A percentile compares a stretch with the other conserved stretches of the same genome.
Evolutionary conservation across 2,113 vertebrate species (phyloP).

Genomic region (Zosterops hypoxanthus): DNA sequence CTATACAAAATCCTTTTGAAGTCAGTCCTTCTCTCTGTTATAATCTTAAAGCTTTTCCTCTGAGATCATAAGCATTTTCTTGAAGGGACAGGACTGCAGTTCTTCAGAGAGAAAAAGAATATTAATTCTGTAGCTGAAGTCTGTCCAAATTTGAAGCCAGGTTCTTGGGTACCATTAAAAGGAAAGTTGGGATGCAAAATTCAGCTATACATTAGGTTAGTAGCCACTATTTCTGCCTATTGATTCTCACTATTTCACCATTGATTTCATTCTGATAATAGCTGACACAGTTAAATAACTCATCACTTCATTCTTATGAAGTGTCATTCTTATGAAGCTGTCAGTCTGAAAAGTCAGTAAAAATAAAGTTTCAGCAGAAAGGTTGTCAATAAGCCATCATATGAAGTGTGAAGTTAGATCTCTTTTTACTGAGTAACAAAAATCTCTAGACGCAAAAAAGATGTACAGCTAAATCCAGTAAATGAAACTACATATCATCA

Average conservation of each 20-base stretch:
- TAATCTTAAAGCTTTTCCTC: background rate
- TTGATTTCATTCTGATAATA: background rate
- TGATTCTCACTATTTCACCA: background rate
- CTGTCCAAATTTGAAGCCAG: background rate
- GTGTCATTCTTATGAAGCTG: too few species aligned
- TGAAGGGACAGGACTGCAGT: background rate
- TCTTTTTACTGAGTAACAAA: background rate
- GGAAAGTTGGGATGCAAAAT: background rate
- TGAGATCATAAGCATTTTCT: background rate
- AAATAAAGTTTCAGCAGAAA: background rate
- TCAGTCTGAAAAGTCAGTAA: background rate
- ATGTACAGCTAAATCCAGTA: background rate
- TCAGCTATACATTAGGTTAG: rapidly evolving
- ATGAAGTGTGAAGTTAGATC: background rate
- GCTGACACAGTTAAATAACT: background rate
- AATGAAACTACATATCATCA: background rate
- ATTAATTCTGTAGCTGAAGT: background rate
- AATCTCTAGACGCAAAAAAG: background rate
- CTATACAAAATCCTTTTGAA: background rate
- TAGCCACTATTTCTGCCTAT: background rate
- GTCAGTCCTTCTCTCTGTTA: background rate
- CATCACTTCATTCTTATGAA: background rate
- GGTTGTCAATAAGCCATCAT: background rate
- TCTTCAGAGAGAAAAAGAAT: background rate
- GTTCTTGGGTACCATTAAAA: background rate